Evolutionary conservation across 2,888 invertebrate genomes (phyloP).

Genomic region (Thysanoteuthis rhombus): DNA sequence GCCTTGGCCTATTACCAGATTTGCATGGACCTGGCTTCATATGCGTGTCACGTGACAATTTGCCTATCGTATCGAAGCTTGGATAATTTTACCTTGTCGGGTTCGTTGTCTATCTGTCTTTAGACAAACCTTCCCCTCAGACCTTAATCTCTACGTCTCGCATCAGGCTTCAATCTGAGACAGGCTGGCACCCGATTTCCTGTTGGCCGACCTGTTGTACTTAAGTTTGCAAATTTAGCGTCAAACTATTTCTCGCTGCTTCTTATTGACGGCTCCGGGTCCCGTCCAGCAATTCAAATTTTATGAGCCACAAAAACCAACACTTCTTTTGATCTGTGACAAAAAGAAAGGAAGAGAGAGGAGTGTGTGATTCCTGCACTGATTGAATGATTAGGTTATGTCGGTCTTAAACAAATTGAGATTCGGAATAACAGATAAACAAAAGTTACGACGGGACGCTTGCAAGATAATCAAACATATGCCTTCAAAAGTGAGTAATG

Average conservation of each 20-base stretch:
- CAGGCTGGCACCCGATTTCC: background rate
- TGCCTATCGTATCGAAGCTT: background rate
- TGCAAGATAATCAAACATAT: background rate
- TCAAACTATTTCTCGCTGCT: background rate
- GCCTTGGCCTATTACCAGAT: no score
- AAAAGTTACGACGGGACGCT: background rate
- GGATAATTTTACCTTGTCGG: background rate
- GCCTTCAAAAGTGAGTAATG: background rate
- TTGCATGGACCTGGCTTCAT: no score
- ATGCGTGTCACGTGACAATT: background rate
- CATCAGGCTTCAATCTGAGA: background rate
- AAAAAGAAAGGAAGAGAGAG: no score
- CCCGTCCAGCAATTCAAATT: background rate
- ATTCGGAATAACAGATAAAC: background rate
- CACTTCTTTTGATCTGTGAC: background rate
- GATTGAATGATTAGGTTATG: background rate
- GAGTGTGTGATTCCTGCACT: background rate
- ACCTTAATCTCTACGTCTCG: background rate
- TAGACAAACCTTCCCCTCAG: background rate
- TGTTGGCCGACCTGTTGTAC: background rate
- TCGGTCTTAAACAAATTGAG: background rate
- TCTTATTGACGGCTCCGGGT: background rate
- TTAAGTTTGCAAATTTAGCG: background rate
- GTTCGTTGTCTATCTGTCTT: no score
- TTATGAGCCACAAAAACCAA: background rate